Percentiles rank a stretch among this genome's conserved stretches.
phyloP scores from a whole-genome alignment of 2,797 vertebrate species.

The Nannoperca obscura region DNA sequence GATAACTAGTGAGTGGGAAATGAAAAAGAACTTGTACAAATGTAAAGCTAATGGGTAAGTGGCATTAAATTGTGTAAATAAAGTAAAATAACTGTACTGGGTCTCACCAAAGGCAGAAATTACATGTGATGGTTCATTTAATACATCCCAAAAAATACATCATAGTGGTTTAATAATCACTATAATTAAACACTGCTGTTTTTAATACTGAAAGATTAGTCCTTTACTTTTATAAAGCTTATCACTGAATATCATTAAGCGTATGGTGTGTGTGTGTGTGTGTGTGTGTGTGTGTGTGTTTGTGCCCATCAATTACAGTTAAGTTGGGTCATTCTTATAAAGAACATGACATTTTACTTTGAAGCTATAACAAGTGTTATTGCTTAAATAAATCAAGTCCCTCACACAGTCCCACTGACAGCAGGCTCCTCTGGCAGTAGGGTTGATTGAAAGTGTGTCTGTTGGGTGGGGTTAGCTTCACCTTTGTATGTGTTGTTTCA shows the following conservation, averaged over 20 bases:
- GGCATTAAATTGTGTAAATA: neutral
- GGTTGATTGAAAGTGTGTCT: slow-evolving; percentile 15
- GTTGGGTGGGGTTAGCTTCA: neutral
- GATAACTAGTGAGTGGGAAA: neutral
- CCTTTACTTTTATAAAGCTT: neutral
- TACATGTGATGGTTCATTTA: neutral
- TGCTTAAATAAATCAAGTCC: neutral
- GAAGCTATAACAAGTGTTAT: neutral
- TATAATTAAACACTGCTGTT: neutral
- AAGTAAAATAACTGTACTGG: neutral
- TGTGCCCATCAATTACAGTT: neutral
- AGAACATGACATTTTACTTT: neutral
- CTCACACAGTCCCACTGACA: neutral
- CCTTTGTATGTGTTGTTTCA: slow-evolving; percentile 5
- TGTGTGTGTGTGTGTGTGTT: slow-evolving; percentile 2
- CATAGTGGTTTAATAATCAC: neutral
- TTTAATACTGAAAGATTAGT: slow-evolving; percentile 33
- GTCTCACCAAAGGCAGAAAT: neutral
- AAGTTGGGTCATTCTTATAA: neutral
- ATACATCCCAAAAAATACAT: neutral
- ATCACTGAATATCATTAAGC: too few relatives aligned
- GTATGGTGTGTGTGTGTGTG: neutral
- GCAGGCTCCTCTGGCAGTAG: neutral
- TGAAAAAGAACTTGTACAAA: neutral
- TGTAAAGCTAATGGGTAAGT: too few relatives aligned